Evolutionary conservation across 2,797 vertebrate genomes (phyloP).

Genomic region (Epinephelus coioides): DNA sequence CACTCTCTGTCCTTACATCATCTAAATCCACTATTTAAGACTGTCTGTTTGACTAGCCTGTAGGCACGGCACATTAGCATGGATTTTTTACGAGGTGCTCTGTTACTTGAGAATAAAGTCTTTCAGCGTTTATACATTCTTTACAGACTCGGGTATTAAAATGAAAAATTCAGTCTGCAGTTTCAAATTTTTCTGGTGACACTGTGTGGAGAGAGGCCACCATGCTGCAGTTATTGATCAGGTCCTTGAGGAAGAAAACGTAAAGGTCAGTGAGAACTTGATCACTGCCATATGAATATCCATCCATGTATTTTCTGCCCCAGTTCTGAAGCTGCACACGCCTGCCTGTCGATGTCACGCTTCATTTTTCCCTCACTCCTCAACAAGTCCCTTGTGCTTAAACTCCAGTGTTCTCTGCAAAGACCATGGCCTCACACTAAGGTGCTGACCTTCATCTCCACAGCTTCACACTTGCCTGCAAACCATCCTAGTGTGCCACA

Average conservation of each 20-base stretch:
- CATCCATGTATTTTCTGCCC: not conserved
- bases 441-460: not conserved
- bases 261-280: constrained; percentile 1
- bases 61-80: not conserved
- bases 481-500: not conserved
- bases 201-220: not conserved
- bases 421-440: not conserved
- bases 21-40: constrained; percentile 29
- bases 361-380: not conserved
- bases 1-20: constrained; percentile 24
- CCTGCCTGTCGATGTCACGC: not conserved
- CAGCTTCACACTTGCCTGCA: not conserved
- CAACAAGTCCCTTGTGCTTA: not conserved
- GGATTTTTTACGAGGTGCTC: not conserved
- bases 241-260: not conserved
- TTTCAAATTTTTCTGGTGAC: not conserved
- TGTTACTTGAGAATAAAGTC: not conserved
- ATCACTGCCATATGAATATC: not conserved
- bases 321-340: not conserved
- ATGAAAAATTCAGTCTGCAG: not conserved
- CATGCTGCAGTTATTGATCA: not conserved
- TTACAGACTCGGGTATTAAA: not conserved
- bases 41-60: constrained; percentile 13
- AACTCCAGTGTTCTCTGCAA: not conserved
- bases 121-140: not conserved